These are phyloP conservation scores for Drosophila pallidifrons DNA, from an alignment of 1,140 invertebrate genomes.

Conservation along the genomic window DNA sequence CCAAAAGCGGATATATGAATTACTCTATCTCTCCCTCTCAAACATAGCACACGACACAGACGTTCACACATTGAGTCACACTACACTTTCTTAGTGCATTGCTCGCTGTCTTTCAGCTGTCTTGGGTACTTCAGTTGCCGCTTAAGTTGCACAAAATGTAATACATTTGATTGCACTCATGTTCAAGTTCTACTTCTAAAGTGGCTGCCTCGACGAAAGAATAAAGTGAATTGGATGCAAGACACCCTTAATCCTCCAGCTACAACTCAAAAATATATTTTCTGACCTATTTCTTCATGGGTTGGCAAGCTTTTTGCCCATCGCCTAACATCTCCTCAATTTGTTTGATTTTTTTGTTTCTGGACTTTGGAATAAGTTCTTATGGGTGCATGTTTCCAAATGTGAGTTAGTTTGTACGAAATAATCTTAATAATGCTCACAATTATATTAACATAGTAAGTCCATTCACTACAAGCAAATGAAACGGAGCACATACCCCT, in stretches of 20 bases:
- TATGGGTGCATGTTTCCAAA: background rate
- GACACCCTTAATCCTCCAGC: background rate
- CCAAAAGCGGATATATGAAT: constrained; percentile 67
- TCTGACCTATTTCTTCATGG: constrained; percentile 3
- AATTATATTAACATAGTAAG: too few relatives aligned
- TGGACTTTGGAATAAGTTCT: background rate
- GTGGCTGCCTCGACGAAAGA: constrained; percentile 62
- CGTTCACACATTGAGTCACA: background rate
- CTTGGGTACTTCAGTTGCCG: constrained; percentile 72
- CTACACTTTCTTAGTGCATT: background rate
- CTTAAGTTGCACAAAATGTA: constrained; percentile 81
- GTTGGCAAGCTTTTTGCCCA: constrained; percentile 34
- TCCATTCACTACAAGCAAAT: too few relatives aligned
- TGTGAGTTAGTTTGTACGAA: too few relatives aligned
- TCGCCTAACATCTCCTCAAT: constrained; percentile 47
- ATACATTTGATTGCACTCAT: constrained; percentile 82
- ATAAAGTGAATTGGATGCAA: constrained; percentile 59
- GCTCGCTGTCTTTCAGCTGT: constrained; percentile 51
- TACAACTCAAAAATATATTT: background rate
- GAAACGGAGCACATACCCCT: too few relatives aligned
- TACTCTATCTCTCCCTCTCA: constrained; percentile 5
- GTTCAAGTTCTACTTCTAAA: constrained; percentile 78
- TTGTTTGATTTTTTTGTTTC: constrained; percentile 16
- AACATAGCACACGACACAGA: too few relatives aligned
- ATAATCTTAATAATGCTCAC: too few relatives aligned